phyloP scores from a whole-genome alignment of 2,797 vertebrate species.

The Phrynocephalus guinanensis region DNA sequence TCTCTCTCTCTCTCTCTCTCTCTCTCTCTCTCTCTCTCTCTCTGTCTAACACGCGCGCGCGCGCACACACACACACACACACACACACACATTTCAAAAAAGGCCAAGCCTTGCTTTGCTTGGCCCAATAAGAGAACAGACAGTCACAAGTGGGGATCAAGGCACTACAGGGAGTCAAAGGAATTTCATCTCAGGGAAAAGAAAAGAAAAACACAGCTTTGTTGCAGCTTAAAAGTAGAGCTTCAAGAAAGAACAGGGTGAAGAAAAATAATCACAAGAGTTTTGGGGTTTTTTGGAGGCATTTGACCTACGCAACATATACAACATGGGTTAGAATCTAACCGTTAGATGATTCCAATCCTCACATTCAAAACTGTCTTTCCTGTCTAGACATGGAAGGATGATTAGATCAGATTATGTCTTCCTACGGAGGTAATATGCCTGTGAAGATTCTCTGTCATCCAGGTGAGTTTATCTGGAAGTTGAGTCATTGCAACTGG shows the following conservation, averaged over 20 bases:
- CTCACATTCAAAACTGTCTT: background rate
- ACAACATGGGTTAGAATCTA: too few relatives aligned
- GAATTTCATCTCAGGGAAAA: background rate
- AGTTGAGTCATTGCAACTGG: too few relatives aligned
- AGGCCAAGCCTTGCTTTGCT: background rate
- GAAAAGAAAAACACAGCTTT: background rate
- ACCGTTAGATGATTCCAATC: background rate
- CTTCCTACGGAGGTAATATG: too few relatives aligned
- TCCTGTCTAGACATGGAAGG: background rate
- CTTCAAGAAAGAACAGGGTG: background rate
- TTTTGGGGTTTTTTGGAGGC: background rate
- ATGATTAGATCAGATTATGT: too few relatives aligned
- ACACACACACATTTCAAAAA: background rate
- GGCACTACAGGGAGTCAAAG: background rate
- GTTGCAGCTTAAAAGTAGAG: background rate
- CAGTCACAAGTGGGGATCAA: background rate
- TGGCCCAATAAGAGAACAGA: background rate
- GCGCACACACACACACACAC: too few relatives aligned
- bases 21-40: background rate
- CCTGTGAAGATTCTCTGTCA: too few relatives aligned
- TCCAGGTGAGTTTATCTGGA: too few relatives aligned
- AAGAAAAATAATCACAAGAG: background rate
- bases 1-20: background rate
- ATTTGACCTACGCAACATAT: background rate
- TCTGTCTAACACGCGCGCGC: too few relatives aligned